Conservation (phyloP, 2,113 vertebrate genomes). For the Empidonax traillii region DNA sequence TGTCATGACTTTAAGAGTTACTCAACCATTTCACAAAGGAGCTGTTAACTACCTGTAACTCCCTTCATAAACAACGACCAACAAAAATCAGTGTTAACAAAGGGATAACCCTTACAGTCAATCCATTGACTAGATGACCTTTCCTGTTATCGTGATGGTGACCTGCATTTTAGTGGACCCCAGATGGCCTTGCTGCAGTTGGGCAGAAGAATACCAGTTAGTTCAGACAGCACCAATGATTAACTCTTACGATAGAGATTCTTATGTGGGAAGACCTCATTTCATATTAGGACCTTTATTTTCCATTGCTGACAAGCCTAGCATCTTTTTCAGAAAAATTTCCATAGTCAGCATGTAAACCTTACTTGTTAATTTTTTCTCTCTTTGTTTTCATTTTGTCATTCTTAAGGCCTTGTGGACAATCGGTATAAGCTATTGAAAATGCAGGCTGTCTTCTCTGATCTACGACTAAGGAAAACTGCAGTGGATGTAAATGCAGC, state of each 20-base stretch:
- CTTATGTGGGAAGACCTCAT: accelerated
- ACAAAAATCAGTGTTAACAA: neutral
- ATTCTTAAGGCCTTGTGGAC: accelerated
- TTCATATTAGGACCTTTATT: neutral
- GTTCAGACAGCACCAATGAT: neutral
- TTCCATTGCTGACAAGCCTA: neutral
- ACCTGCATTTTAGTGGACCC: too few relatives aligned
- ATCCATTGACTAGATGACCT: neutral
- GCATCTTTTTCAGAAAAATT: neutral
- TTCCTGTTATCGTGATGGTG: neutral
- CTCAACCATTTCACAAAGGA: neutral
- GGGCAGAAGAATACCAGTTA: neutral
- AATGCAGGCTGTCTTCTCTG: neutral
- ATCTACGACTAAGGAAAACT: neutral
- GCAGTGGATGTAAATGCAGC: neutral
- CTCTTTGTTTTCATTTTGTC: neutral
- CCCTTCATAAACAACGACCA: neutral
- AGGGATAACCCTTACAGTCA: neutral
- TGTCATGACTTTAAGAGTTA: neutral
- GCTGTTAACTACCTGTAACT: neutral
- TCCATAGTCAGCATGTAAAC: neutral
- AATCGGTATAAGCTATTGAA: neutral
- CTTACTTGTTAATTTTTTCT: neutral
- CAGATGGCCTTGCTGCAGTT: neutral
- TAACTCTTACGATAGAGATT: neutral